Evolutionary conservation across 1,140 invertebrate species (phyloP).

Genomic region (Brachionus paranguensis): DNA sequence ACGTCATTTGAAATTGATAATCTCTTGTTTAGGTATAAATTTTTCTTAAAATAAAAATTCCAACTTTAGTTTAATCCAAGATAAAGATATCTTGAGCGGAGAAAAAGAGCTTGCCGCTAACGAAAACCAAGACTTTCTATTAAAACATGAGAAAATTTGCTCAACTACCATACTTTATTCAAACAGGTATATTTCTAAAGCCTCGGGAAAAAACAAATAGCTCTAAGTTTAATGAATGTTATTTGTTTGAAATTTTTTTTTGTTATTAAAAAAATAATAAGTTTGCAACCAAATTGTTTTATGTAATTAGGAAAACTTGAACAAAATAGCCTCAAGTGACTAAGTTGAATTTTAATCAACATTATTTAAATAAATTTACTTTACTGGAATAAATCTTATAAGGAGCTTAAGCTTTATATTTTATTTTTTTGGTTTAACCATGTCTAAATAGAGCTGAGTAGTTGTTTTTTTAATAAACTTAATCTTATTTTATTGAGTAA

Average conservation of each 20-base stretch:
- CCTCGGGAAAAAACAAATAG: not conserved
- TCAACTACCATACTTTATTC: not conserved
- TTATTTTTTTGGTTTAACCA: not conserved
- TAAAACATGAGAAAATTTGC: not conserved
- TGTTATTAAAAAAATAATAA: not conserved
- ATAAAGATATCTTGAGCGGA: not conserved
- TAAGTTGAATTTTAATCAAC: not conserved
- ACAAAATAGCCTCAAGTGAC: not conserved
- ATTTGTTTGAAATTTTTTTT: not conserved
- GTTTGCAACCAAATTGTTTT: not conserved
- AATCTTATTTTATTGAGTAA: not conserved
- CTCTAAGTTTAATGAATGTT: not conserved
- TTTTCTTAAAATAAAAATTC: not conserved
- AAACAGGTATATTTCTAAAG: not conserved
- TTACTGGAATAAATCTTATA: not conserved
- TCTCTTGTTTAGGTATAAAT: slow-evolving; percentile 21
- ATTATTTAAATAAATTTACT: not conserved
- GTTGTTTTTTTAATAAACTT: not conserved
- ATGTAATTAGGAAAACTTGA: not conserved
- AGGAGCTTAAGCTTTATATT: not conserved
- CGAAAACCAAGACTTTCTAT: not conserved
- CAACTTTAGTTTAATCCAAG: not conserved
- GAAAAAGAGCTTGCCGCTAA: not conserved
- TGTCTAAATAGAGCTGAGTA: not conserved
- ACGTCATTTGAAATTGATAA: slow-evolving; percentile 28